Base-by-base conservation (phyloP, 1,140 invertebrate genomes). In the Meloidogyne chitwoodi region DNA sequence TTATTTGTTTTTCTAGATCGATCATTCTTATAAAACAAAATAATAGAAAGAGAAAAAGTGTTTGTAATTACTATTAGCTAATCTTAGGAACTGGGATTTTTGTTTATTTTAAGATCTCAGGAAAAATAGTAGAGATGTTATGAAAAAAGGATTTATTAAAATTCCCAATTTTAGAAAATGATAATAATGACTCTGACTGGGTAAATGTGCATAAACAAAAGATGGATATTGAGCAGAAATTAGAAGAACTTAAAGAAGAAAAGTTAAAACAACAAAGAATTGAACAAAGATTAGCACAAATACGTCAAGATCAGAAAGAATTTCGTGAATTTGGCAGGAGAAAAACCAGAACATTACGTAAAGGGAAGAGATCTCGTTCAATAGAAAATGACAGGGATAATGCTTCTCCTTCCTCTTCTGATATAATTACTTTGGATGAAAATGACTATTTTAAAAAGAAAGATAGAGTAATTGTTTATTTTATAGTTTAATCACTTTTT, bases 151-250 rank as follows among this genome's bases (percentile, higher is more conserved):
- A 14, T 71, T 63, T 71, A 56, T 0, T 38, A 12, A 38, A 44
- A 14, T 44, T 44, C 16, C 16, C 3, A 56, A 56, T 77, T 77
- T 77, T 31, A 78, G 77, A 79, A 65, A 78, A 79, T 16, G 65
- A 10, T 69, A n/a, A 29, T 27, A 78, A 75, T 29, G 78, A 80
- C 26, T 19, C n/a, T 22, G 87, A 88, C 73, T 88, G 87, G 87
- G 80, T 88, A 66, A 70, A 68, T 27, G 77, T 74, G 1, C 81
- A 85, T 69, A 68, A 75, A 24, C 75, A 78, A 22, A 85, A 86
- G 61, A 80, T 78, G 5, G 77, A 80, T 22, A 76, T 79, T 34
- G 27, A 81, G 61, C 67, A 83, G 29, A 71, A 83, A 80, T 27
- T 80, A 1, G 71, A 75, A 34, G 26, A 38, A 71, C 44, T 76